Evolutionary conservation across 2,888 invertebrate genomes (phyloP), one percentile per base, ranked within the genome.

Genomic region (Mythimna albipuncta): DNA sequence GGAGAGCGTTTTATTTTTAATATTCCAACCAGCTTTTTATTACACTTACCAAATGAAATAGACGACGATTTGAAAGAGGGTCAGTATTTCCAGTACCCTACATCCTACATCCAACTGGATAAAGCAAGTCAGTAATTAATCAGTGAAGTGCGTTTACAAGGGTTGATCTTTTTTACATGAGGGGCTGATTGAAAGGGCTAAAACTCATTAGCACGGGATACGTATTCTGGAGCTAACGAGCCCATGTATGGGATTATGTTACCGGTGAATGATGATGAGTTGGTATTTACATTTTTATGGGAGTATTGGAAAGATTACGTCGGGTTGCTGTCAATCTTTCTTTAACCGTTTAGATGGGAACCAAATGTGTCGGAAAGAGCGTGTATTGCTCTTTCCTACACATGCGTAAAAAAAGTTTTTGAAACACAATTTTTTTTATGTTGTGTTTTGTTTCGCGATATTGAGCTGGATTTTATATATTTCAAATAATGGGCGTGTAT

Each of bases 141-240:
- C 93, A 93, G 93, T 84, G 88, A 88, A 92, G 92, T 92, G 89
- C 90, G 88, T 90, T 90, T 86, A 87, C 87, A 91, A 91, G 94
- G 94, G 94, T 92, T 92, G 92, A 92, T 93, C 93, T 94, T 94
- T 95, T 94, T 94, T 92, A 90, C 89, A 91, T 90, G 89, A 90
- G 90, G 92, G 92, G 88, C 89, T 91, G 93, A 92, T 93, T 92
- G 93, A 93, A 93, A 93, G 93, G 93, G 92, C 89, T 92, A 89
- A 92, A 91, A 91, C 92, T 94, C 93, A 94, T 95, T 94, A 94
- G 92, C 91, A 77, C 85, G 54, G 77, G 69, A 65, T 75, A 85
- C 84, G 79, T 88, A 89, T 88, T 90, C 88, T 85, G 88, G 44
- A 61, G 55, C 54, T 77, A 81, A 79, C 72, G 74, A 74, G 74